Evolutionary conservation across 2,888 invertebrate genomes (phyloP).

Genomic region (Gonocerus acuteangulatus): DNA sequence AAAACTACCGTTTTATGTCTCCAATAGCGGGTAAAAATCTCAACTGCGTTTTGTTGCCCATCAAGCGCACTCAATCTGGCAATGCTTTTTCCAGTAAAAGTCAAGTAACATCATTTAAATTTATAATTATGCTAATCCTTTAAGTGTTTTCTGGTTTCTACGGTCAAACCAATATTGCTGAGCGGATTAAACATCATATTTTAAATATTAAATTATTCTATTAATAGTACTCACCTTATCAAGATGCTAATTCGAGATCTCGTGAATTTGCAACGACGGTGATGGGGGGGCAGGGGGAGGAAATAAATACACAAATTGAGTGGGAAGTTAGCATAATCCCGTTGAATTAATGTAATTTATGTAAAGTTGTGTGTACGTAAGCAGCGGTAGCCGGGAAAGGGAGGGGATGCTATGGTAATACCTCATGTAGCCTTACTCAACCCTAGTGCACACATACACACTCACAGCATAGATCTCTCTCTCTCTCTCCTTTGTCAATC

Average conservation of each 20-base stretch:
- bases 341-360: slow-evolving; percentile 30
- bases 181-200: not conserved
- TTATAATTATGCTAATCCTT: not conserved
- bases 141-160: not conserved
- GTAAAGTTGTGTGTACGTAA: slow-evolving; percentile 32
- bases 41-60: no score
- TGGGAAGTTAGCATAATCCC: slow-evolving; percentile 29
- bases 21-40: no score
- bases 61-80: no score
- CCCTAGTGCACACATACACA: slow-evolving; percentile 13
- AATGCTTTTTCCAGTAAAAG: no score
- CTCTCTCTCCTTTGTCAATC: not conserved
- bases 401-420: slow-evolving; percentile 27
- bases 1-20: no score
- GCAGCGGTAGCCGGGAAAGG: slow-evolving; percentile 8
- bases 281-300: not conserved
- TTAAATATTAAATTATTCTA: slow-evolving; percentile 23
- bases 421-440: slow-evolving; percentile 4
- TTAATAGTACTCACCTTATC: slow-evolving; percentile 25
- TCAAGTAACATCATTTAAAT: no score
- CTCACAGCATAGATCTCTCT: not conserved
- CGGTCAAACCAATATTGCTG: not conserved
- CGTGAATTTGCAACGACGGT: slow-evolving; percentile 24
- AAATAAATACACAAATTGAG: slow-evolving; percentile 32
- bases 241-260: slow-evolving; percentile 29